phyloP scores from a whole-genome alignment of 2,113 vertebrate genomes.

The Equus przewalskii region DNA sequence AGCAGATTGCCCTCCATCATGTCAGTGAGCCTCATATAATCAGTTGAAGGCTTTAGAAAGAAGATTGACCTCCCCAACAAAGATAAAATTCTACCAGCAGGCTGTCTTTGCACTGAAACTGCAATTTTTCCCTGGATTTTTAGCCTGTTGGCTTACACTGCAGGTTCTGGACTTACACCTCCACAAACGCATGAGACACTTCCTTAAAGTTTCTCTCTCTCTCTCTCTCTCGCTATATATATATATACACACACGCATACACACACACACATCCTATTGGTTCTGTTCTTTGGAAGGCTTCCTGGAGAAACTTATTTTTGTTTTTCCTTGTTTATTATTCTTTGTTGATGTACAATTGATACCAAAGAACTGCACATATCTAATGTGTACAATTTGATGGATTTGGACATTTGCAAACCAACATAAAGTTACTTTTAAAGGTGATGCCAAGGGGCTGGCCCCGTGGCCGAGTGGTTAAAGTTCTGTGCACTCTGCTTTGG shows the following conservation, averaged over 20 bases:
- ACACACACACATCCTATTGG: background rate
- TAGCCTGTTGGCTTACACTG: too few species aligned
- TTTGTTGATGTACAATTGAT: background rate
- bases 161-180: background rate
- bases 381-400: too few species aligned
- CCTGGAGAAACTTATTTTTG: background rate
- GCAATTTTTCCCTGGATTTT: background rate
- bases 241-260: background rate
- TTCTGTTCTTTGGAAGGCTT: background rate
- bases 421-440: too few species aligned
- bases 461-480: too few species aligned
- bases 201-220: background rate
- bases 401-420: too few species aligned
- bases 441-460: too few species aligned
- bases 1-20: background rate
- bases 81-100: background rate
- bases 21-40: background rate
- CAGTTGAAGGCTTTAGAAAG: background rate
- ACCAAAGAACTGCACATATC: background rate
- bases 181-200: background rate
- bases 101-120: background rate
- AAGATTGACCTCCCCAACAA: background rate
- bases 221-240: too few species aligned
- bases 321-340: background rate
- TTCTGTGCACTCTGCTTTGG: too few species aligned